Evolutionary conservation across 1,140 invertebrate species (phyloP).

Genomic region (Neomicropteryx cornuta): DNA sequence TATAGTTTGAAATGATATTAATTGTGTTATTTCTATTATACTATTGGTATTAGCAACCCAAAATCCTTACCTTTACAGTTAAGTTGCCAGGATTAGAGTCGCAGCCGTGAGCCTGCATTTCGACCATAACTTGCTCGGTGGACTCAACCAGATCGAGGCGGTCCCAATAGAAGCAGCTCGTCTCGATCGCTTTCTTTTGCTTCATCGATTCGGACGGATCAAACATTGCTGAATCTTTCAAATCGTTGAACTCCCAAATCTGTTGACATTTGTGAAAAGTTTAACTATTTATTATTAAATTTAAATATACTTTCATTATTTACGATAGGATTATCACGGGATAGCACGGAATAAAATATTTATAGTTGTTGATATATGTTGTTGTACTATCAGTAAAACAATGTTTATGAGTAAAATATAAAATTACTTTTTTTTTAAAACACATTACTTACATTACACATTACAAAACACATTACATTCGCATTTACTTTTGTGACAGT

Average conservation of each 20-base stretch:
- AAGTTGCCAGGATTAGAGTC: slow-evolving; percentile 19
- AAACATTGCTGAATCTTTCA: slow-evolving; percentile 30
- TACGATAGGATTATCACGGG: background rate
- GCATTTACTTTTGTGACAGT: too few relatives aligned
- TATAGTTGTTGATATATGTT: slow-evolving; percentile 2
- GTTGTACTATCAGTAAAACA: slow-evolving; percentile 1
- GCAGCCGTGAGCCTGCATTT: slow-evolving; percentile 24
- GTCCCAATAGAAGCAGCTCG: slow-evolving; percentile 28
- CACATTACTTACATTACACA: background rate
- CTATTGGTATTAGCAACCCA: slow-evolving; percentile 15
- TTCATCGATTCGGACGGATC: slow-evolving; percentile 16
- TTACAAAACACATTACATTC: too few relatives aligned
- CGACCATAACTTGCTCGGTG: slow-evolving; percentile 30
- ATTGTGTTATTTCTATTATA: background rate
- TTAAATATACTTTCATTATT: background rate
- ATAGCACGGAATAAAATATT: slow-evolving; percentile 4
- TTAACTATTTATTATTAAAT: slow-evolving; percentile 1
- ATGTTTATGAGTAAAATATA: slow-evolving; percentile 5
- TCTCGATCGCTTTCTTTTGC: slow-evolving; percentile 21
- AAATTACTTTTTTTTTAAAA: slow-evolving; percentile 3
- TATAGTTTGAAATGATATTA: too few relatives aligned
- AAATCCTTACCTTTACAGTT: slow-evolving; percentile 24
- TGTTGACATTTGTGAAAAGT: slow-evolving; percentile 15
- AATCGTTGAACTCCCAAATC: slow-evolving; percentile 40
- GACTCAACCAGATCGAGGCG: slow-evolving; percentile 23